A percentile compares a stretch with the other conserved stretches of the same genome.
Evolutionary conservation across 2,797 vertebrate species (phyloP).

Genomic region (Caiman crocodilus): DNA sequence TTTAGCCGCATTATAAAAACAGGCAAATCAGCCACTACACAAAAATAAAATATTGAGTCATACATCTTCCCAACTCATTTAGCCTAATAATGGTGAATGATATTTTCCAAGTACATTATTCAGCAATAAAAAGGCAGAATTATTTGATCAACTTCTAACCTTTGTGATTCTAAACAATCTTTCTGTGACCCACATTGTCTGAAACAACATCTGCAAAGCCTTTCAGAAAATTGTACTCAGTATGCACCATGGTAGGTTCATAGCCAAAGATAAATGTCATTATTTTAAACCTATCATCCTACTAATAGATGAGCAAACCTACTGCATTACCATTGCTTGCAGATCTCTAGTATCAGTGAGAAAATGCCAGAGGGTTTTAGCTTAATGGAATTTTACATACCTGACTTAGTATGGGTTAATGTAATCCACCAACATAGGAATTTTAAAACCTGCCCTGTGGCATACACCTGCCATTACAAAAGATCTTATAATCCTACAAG

Average conservation of each 20-base stretch:
- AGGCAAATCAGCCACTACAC: constrained; percentile 72
- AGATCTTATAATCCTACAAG: constrained; percentile 65
- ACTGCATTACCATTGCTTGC: constrained; percentile 67
- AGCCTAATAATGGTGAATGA: constrained; percentile 69
- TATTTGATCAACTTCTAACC: constrained; percentile 75
- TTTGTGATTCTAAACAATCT: constrained; percentile 72
- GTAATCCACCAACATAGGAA: constrained; percentile 68
- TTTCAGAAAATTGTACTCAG: constrained; percentile 71
- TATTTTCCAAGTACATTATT: constrained; percentile 78
- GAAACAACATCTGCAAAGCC: constrained; percentile 76
- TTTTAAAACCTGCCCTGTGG: constrained; percentile 76
- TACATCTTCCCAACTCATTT: constrained; percentile 72
- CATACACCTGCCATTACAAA: constrained; percentile 76
- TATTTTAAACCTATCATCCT: constrained; percentile 77
- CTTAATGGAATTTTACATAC: constrained; percentile 78
- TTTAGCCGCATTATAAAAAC: constrained; percentile 75
- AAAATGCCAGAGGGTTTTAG: constrained; percentile 72
- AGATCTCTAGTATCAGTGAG: constrained; percentile 68
- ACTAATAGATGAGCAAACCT: constrained; percentile 74
- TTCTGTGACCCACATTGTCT: constrained; percentile 74
- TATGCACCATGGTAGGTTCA: constrained; percentile 58
- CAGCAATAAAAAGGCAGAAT: constrained; percentile 76
- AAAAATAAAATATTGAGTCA: constrained; percentile 77
- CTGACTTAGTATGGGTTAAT: constrained; percentile 78
- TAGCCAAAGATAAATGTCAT: constrained; percentile 75